These are phyloP conservation scores for Perca flavescens DNA, from an alignment of 2,113 vertebrate genomes.

Conservation along the genomic window DNA sequence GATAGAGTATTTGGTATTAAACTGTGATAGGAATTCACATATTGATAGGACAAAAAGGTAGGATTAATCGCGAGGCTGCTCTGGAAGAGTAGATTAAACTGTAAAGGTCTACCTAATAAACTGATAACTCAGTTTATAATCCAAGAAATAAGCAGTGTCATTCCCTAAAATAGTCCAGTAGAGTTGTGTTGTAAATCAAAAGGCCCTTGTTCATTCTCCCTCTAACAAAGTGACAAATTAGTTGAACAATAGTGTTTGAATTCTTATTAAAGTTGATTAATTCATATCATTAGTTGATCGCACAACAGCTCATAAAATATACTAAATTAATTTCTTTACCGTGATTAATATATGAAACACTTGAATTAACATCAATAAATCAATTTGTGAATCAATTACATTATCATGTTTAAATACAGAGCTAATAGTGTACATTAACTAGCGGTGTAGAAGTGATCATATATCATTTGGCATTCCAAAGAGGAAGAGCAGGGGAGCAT, in stretches of 20 bases:
- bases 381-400: slow-evolving; percentile 88
- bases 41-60: not conserved
- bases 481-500: slow-evolving; percentile 70
- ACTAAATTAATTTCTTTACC: slow-evolving; percentile 85
- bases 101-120: slow-evolving; percentile 1
- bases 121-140: slow-evolving; percentile 4
- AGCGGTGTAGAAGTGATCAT: slow-evolving; percentile 74
- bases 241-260: slow-evolving; percentile 87
- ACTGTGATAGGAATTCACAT: slow-evolving; percentile 7
- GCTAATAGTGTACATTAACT: slow-evolving; percentile 83
- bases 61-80: not conserved
- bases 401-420: slow-evolving; percentile 84
- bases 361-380: slow-evolving; percentile 89
- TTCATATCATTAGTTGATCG: slow-evolving; percentile 87
- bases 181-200: slow-evolving; percentile 84
- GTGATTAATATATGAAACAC: slow-evolving; percentile 86
- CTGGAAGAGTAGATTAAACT: not conserved
- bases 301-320: slow-evolving; percentile 85
- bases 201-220: slow-evolving; percentile 79
- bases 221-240: slow-evolving; percentile 87
- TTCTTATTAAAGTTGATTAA: slow-evolving; percentile 92
- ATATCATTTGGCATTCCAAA: slow-evolving; percentile 76
- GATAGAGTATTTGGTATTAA: not conserved
- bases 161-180: slow-evolving; percentile 56
- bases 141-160: slow-evolving; percentile 39